Conservation (phyloP, 92 coral and sea anemone species). For the Metridium senile region DNA sequence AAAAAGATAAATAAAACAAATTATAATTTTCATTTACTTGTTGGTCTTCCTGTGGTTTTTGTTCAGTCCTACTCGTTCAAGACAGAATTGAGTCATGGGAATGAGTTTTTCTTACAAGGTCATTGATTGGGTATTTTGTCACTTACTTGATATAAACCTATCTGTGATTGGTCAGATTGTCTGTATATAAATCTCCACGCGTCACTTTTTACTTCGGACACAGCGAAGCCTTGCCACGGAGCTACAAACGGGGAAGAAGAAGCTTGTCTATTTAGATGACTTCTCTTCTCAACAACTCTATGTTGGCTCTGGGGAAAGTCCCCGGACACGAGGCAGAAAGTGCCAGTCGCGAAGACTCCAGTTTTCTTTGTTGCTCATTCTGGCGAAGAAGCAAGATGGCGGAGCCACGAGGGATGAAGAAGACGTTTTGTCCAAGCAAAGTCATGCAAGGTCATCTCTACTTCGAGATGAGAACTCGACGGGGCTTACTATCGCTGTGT, state of each 20-base stretch:
- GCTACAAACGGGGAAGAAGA: slow-evolving; percentile 78
- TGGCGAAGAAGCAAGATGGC: slow-evolving; percentile 82
- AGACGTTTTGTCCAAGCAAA: slow-evolving; percentile 97
- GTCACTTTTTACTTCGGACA: slow-evolving; percentile 49
- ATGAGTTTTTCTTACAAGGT: slow-evolving; percentile 7
- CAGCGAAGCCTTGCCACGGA: slow-evolving; percentile 99
- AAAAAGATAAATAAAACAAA: not conserved
- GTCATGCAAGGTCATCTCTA: slow-evolving; percentile 84
- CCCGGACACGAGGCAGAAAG: slow-evolving; percentile 99
- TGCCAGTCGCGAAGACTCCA: slow-evolving; percentile 88
- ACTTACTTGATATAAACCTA: not conserved
- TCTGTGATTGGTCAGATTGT: slow-evolving; percentile 9
- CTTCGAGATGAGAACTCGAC: slow-evolving; percentile 83
- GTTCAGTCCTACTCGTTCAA: not conserved
- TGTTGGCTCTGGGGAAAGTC: slow-evolving; percentile 99
- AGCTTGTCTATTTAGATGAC: slow-evolving; percentile 31
- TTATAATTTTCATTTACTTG: not conserved
- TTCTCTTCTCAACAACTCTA: slow-evolving; percentile 81
- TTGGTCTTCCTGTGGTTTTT: slow-evolving; percentile 9
- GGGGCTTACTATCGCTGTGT: slow-evolving; percentile 99
- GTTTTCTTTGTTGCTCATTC: slow-evolving; percentile 68
- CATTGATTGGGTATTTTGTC: slow-evolving; percentile 5
- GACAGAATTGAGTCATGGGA: not conserved
- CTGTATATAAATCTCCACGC: slow-evolving; percentile 10
- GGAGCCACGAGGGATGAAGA: slow-evolving; percentile 73